phyloP scores from a whole-genome alignment of 2,888 invertebrate species.

The Ceriagrion tenellum region DNA sequence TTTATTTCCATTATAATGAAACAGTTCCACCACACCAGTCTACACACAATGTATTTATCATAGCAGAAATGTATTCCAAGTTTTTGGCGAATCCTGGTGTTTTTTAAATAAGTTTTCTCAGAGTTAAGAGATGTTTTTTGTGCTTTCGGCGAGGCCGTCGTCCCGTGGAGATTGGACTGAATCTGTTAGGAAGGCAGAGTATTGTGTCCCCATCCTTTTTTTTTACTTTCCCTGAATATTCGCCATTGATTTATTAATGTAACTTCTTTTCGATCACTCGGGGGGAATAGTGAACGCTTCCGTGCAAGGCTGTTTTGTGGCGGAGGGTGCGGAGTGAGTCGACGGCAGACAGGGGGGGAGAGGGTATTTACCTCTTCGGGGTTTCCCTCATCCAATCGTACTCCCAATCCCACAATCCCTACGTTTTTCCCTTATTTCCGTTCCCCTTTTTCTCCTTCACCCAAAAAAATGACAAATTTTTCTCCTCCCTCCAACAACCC shows the following conservation, averaged over 20 bases:
- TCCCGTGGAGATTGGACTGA: background rate
- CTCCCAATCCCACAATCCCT: constrained; percentile 2
- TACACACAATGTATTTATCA: too few relatives aligned
- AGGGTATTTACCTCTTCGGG: background rate
- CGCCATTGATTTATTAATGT: constrained; percentile 18
- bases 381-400: constrained; percentile 18
- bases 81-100: too few relatives aligned
- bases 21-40: too few relatives aligned
- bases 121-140: too few relatives aligned
- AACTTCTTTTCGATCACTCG: background rate
- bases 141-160: background rate
- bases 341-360: background rate
- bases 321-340: background rate
- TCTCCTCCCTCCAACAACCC: background rate
- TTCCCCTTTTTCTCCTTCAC: background rate
- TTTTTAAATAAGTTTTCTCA: too few relatives aligned
- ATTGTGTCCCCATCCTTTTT: background rate
- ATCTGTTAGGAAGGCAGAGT: background rate
- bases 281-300: background rate
- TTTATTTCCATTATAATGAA: too few relatives aligned
- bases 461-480: background rate
- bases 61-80: too few relatives aligned
- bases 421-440: background rate
- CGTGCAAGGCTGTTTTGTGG: background rate
- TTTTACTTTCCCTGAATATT: background rate